phyloP scores from a whole-genome alignment of 2,888 invertebrate species.

The Cinara cedri region DNA sequence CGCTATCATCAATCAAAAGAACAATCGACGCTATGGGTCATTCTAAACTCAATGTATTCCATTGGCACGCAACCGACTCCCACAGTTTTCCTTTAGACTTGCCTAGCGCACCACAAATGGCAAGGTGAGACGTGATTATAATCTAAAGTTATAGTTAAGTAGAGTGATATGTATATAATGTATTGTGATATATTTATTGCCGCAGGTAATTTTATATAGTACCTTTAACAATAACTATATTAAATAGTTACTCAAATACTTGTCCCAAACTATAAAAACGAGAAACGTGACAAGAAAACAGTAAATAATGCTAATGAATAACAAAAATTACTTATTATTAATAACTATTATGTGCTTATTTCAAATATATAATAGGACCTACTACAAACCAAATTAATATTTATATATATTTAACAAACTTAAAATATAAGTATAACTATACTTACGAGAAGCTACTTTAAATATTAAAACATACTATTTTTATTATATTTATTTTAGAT shows the following conservation, averaged over 20 bases:
- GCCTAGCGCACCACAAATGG: slow-evolving; percentile 75
- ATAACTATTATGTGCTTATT: background rate
- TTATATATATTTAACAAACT: background rate
- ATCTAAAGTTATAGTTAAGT: background rate
- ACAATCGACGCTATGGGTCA: slow-evolving; percentile 86
- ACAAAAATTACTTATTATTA: no score
- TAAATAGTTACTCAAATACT: background rate
- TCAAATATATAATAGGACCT: background rate
- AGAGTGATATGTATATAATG: no score
- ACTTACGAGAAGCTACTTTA: background rate
- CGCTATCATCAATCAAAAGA: slow-evolving; percentile 71
- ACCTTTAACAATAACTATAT: no score
- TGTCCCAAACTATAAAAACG: background rate
- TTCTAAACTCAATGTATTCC: slow-evolving; percentile 88
- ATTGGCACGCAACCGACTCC: slow-evolving; percentile 90
- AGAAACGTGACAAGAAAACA: no score
- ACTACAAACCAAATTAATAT: background rate
- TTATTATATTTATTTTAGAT: slow-evolving; percentile 64
- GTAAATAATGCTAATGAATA: no score
- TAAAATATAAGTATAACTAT: no score
- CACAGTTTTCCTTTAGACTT: slow-evolving; percentile 90
- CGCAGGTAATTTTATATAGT: background rate
- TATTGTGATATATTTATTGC: no score
- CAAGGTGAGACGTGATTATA: slow-evolving; percentile 66
- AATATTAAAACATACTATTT: background rate